Evolutionary conservation across 1,140 invertebrate genomes (phyloP).

Genomic region (Lucilia cuprina): DNA sequence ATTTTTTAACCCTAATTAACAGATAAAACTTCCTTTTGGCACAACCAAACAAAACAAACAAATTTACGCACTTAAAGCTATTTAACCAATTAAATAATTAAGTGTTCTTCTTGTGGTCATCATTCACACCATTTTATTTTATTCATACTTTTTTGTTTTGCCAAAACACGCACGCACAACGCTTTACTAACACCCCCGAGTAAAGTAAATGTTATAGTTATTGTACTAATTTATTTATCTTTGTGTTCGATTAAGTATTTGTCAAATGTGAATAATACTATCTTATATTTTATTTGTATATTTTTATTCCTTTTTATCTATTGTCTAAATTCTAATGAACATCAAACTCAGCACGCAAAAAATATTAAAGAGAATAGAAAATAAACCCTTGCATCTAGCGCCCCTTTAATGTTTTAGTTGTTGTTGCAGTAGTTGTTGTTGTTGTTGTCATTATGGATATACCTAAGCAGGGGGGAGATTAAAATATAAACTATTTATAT

Average conservation of each 20-base stretch:
- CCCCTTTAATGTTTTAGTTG: background rate
- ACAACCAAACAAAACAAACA: background rate
- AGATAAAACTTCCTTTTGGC: background rate
- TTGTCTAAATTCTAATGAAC: background rate
- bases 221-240: background rate
- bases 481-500: too few species aligned
- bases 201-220: background rate
- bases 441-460: background rate
- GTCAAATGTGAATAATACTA: background rate
- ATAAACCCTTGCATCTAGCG: background rate
- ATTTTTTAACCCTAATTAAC: background rate
- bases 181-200: too few species aligned
- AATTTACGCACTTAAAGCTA: background rate
- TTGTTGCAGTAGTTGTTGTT: background rate
- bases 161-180: too few species aligned
- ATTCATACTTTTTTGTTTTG: background rate
- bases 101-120: background rate
- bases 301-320: background rate
- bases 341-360: background rate
- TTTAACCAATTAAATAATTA: background rate
- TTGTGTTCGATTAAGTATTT: background rate
- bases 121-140: background rate
- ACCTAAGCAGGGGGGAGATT: background rate
- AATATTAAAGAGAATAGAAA: background rate
- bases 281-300: background rate